Conservation (phyloP, 1,140 invertebrate genomes). For the Xylocopa sonorina region DNA sequence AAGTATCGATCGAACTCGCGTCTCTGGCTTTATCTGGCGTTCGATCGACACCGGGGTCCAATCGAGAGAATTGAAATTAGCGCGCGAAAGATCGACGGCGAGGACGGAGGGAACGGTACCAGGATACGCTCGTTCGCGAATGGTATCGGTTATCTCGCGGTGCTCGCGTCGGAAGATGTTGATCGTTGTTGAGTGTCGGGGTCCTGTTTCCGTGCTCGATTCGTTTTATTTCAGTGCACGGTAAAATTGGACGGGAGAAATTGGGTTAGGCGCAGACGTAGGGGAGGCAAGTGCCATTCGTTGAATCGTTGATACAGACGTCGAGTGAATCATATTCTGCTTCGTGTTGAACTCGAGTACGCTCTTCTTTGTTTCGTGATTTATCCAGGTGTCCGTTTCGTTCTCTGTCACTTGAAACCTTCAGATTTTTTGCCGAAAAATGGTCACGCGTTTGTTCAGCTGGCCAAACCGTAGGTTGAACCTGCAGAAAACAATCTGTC, state of each 20-base stretch:
- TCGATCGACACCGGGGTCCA: background rate
- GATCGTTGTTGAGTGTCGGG: background rate
- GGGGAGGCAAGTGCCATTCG: background rate
- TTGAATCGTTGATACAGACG: background rate
- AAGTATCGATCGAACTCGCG: background rate
- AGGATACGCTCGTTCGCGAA: background rate
- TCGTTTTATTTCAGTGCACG: background rate
- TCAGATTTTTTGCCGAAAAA: background rate
- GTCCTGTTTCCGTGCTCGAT: background rate
- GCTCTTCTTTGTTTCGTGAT: too few species aligned
- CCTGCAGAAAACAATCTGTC: too few species aligned
- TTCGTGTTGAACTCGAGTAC: background rate
- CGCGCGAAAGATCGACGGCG: background rate
- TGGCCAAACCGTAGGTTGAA: background rate
- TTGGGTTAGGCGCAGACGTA: background rate
- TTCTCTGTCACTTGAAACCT: too few species aligned
- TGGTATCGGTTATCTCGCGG: background rate
- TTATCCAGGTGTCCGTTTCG: background rate
- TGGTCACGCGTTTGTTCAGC: slow-evolving; percentile 1
- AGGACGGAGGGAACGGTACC: too few species aligned
- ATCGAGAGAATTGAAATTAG: slow-evolving; percentile 9
- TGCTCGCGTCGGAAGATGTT: too few species aligned
- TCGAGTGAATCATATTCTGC: too few species aligned
- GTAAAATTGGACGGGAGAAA: background rate
- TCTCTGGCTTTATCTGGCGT: background rate